Conservation (phyloP, 1,140 invertebrate species). For the Coelopa frigida region DNA sequence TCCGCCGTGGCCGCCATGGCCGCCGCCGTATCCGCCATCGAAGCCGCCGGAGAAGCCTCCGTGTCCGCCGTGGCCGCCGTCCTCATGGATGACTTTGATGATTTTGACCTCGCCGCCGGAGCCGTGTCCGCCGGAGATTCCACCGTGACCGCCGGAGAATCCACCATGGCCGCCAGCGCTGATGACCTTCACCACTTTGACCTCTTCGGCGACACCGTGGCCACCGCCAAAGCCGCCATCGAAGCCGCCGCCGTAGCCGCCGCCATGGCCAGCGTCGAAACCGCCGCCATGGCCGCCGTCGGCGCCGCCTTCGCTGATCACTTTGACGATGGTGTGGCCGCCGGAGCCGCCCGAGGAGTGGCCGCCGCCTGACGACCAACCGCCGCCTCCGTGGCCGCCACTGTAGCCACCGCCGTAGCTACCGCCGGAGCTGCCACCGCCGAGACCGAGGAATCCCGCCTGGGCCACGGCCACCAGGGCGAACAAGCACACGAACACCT, state of each 20-base stretch:
- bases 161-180: conserved; percentile 14
- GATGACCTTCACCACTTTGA: too few species aligned
- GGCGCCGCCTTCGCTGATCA: conserved; percentile 2
- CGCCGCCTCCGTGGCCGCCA: conserved; percentile 17
- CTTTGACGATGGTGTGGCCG: conserved; percentile 1
- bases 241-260: conserved; percentile 10
- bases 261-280: conserved; percentile 6
- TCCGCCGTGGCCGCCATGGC: conserved; percentile 8
- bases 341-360: conserved; percentile 1
- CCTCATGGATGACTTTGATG: conserved; percentile 25
- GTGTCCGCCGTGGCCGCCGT: conserved; percentile 5
- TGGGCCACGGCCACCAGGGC: conserved; percentile 13
- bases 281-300: conserved; percentile 17
- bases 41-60: conserved; percentile 15
- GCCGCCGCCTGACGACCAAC: conserved; percentile 1
- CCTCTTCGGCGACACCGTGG: conserved; percentile 13
- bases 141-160: conserved; percentile 12
- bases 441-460: conserved; percentile 12
- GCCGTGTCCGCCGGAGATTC: conserved; percentile 8
- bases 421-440: conserved; percentile 9
- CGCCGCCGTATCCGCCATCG: conserved; percentile 16
- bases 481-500: conserved; percentile 16
- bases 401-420: conserved; percentile 1
- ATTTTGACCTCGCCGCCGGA: conserved; percentile 21
- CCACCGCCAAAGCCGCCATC: conserved; percentile 13